Evolutionary conservation across 2,797 vertebrate genomes (phyloP), one percentile per base, ranked within the genome.

Genomic region (Aphelocoma californica): DNA sequence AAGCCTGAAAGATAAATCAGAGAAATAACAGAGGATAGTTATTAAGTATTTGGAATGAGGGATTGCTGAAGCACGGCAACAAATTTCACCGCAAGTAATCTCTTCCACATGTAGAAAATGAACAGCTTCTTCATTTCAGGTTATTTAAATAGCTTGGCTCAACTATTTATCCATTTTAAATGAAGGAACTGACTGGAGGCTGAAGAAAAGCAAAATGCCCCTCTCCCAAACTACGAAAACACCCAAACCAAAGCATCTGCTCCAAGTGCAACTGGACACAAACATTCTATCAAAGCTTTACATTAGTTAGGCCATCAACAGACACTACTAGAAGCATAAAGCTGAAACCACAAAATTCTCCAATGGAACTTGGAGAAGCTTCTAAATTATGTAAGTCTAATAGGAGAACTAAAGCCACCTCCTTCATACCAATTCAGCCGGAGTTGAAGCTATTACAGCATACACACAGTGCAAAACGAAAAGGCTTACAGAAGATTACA

Each of bases 121-220:
- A 90, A 78, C 25, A 81, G 58, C 48, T 90, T 91, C 93, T 91
- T 92, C 61, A 86, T 91, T 90, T 94, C 81, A 75, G 47, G 51
- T 73, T 90, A 79, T 75, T 84, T 81, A 56, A 94, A 60, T 8
- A 80, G 57, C 53, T 82, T 38, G 1, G 74, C 50, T 91, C 56
- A 72, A 86, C 40, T 58, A 80, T 32, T 95, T 72, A 47, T 12
- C 48, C 18, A 40, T 60, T 95, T 56, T 62, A 95, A 90, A 84
- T 9, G 2, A 88, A 87, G 32, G 28, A 81, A 91, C 0, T 71
- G 28, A 47, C 50, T 56, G 36, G 17, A 62, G 32, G 38, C 12
- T 79, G 56, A 7, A 86, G n/a, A 86, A 93, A 14, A 70, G 58
- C 60, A 81, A 84, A 75, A 75, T 62, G 26, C 10, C 26, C 40